phyloP scores from a whole-genome alignment of 2,888 invertebrate genomes.

The Caprella mutica region DNA sequence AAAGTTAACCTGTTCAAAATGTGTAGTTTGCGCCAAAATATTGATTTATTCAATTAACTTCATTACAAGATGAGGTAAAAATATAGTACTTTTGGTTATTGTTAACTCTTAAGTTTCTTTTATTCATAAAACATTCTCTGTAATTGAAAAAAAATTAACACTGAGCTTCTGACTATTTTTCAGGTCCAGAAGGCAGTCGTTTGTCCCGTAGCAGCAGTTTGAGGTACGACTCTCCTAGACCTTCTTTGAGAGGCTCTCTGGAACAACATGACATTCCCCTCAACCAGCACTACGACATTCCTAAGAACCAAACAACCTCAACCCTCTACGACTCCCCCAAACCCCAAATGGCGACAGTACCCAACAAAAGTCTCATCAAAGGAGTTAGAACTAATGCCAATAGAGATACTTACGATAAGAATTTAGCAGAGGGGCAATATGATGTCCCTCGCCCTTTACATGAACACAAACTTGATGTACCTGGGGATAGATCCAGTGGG shows the following conservation, averaged over 20 bases:
- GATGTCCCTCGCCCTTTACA: conserved; percentile 20
- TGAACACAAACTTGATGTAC: conserved; percentile 11
- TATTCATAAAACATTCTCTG: too few relatives aligned
- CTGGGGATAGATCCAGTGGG: conserved; percentile 31
- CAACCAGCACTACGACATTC: conserved; percentile 20
- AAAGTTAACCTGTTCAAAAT: too few relatives aligned
- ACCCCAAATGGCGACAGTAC: conserved; percentile 23
- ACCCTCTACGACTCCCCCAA: conserved; percentile 27
- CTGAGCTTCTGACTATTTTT: neutral
- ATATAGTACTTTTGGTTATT: neutral
- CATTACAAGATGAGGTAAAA: neutral
- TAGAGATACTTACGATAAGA: neutral
- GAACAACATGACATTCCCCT: conserved; percentile 34
- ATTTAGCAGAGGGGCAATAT: conserved; percentile 11
- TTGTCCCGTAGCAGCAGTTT: conserved; percentile 26
- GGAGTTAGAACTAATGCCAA: conserved; percentile 14
- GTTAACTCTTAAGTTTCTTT: neutral
- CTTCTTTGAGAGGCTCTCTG: conserved; percentile 16
- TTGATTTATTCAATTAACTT: neutral
- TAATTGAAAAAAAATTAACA: too few relatives aligned
- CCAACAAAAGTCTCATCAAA: conserved; percentile 19
- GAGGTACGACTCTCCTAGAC: conserved; percentile 52
- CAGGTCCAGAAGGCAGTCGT: conserved; percentile 27
- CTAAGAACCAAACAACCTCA: conserved; percentile 9
- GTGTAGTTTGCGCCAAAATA: too few relatives aligned